Evolutionary conservation across 2,797 vertebrate species (phyloP), one percentile per base, ranked within the genome.

Genomic region (Cryptoprocta ferox): DNA sequence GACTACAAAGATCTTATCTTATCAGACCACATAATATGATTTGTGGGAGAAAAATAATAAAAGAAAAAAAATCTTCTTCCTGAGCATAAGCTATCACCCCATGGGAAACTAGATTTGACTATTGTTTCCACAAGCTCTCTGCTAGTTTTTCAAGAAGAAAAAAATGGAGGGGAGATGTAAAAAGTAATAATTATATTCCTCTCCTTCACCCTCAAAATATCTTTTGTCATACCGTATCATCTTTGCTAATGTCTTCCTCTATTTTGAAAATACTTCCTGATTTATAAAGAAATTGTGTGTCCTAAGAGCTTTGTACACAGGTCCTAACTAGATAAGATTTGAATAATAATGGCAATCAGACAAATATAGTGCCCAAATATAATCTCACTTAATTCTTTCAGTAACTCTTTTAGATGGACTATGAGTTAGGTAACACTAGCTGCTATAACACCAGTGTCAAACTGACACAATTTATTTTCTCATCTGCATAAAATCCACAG

Each of bases 201-300:
- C 65, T 87, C 15, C 19, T 1, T 50, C 48, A 61, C 42, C 10
- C 32, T 61, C 32, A 73, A 91, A 79, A 37, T 96, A 26, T 70
- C 39, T 93, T 88, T 86, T 89, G 0, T 65, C n/a, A 76, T 32
- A 13, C 66, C 35, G 73, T 42, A 16, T 59, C n/a, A 81, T 87
- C 68, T 95, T 87, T 85, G 21, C 39, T 78, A 66, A 68, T 82
- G 85, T 88, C 37, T 93, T 68, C 14, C 45, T 83, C 59, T 95
- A 65, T 75, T 79, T 97, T 94, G 48, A 83, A 97, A 82, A 48
- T 6, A 8, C 28, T 91, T 87, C 84, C 59, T 70, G 26, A 95
- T 24, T n/a, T 71, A 80, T 45, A 35, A 90, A 61, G 8, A 70
- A 21, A 82, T 35, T 81, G 32, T 82, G 53, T 71, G 16, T 19